phyloP scores from a whole-genome alignment of 1,140 invertebrate species.

The Saccostrea echinata region DNA sequence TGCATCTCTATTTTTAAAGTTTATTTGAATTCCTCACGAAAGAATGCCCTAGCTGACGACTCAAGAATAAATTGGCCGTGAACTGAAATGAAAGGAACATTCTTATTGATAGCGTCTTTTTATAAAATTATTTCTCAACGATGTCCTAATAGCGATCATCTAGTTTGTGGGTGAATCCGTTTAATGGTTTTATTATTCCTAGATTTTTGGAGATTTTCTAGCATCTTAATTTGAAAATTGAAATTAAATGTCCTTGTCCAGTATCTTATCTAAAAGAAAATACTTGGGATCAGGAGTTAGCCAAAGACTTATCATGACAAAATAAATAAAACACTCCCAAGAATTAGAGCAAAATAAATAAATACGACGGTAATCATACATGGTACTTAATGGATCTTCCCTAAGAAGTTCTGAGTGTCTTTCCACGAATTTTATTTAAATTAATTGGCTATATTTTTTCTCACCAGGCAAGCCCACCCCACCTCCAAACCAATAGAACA shows the following conservation, averaged over 20 bases:
- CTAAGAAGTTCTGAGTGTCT: background rate
- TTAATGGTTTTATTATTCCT: slow-evolving; percentile 1
- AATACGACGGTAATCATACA: no score
- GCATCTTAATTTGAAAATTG: slow-evolving; percentile 32
- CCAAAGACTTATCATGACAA: background rate
- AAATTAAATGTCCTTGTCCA: background rate
- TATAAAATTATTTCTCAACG: slow-evolving; percentile 10
- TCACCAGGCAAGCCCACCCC: no score
- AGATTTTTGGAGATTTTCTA: slow-evolving; percentile 5
- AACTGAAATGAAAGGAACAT: background rate
- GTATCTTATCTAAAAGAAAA: background rate
- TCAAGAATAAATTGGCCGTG: background rate
- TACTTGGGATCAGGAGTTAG: background rate
- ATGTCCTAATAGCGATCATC: background rate
- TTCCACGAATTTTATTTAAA: background rate
- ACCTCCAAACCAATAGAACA: no score
- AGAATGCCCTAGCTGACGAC: background rate
- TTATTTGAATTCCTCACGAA: background rate
- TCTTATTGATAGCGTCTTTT: background rate
- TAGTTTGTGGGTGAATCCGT: background rate
- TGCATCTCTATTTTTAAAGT: background rate
- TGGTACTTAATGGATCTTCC: background rate
- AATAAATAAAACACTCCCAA: slow-evolving; percentile 13
- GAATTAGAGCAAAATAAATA: background rate
- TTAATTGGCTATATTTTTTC: no score